Evolutionary conservation across 2,113 vertebrate species (phyloP).

Genomic region (Colossoma macropomum): DNA sequence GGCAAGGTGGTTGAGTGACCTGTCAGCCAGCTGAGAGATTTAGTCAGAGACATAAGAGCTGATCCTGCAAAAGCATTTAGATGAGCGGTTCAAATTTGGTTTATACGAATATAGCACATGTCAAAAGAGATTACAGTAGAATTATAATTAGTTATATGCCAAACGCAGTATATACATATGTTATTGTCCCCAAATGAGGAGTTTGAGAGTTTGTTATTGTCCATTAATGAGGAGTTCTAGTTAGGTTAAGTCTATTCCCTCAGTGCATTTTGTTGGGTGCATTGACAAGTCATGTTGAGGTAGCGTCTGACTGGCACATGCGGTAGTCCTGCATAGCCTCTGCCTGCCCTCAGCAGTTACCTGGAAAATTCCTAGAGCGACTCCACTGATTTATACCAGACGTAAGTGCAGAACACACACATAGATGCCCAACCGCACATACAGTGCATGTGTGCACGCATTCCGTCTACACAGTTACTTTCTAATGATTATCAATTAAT

Average conservation of each 20-base stretch:
- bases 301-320: not conserved
- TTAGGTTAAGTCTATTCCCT: not conserved
- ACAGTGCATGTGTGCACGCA: not conserved
- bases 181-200: not conserved
- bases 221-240: not conserved
- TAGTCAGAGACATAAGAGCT: not conserved
- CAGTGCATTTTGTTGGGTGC: not conserved
- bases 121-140: not conserved
- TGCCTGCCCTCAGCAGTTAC: conserved; percentile 23
- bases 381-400: conserved; percentile 20
- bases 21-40: conserved; percentile 20
- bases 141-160: conserved; percentile 10
- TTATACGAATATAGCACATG: not conserved
- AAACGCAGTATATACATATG: not conserved
- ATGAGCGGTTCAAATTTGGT: not conserved
- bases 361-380: conserved; percentile 14
- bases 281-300: conserved; percentile 17
- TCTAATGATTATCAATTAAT: not conserved
- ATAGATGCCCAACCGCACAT: conserved; percentile 2
- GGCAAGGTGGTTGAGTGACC: not conserved
- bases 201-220: not conserved
- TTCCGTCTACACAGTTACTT: not conserved
- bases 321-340: not conserved
- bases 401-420: not conserved
- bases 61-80: conserved; percentile 15